Percentiles rank a stretch among this genome's conserved stretches.
phyloP scores from a whole-genome alignment of 2,113 vertebrate genomes.

The Plecturocebus donacophilus region DNA sequence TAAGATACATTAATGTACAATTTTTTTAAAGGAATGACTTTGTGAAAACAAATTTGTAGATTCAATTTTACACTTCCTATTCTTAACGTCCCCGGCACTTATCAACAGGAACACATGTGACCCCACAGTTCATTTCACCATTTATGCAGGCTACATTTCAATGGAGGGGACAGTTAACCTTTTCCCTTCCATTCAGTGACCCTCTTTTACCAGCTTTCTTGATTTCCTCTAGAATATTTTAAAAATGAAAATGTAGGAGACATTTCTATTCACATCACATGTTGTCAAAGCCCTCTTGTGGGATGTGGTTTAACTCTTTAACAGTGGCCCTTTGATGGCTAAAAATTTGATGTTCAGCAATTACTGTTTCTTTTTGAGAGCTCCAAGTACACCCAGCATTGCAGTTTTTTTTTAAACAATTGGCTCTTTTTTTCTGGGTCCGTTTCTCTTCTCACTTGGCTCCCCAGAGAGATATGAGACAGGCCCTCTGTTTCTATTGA shows the following conservation, averaged over 20 bases:
- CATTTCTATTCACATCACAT: conserved; percentile 56
- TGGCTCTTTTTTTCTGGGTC: conserved; percentile 58
- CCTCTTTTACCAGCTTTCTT: not conserved
- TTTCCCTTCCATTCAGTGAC: not conserved
- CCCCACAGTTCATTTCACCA: not conserved
- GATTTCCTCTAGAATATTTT: conserved; percentile 49
- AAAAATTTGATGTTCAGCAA: conserved; percentile 72
- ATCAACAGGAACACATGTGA: not conserved
- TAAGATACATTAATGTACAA: not conserved
- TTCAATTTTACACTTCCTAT: not conserved
- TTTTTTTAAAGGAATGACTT: not conserved
- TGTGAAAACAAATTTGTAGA: not conserved
- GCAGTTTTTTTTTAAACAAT: conserved; percentile 76
- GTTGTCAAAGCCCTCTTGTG: conserved; percentile 56
- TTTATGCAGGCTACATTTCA: not conserved
- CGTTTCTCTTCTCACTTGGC: conserved; percentile 57
- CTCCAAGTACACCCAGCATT: conserved; percentile 60
- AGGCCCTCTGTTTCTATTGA: conserved; percentile 70
- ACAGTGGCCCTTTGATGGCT: conserved; percentile 75
- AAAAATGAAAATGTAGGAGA: conserved; percentile 38
- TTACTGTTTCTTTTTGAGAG: conserved; percentile 66
- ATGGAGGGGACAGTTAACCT: not conserved
- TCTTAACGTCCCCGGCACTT: not conserved
- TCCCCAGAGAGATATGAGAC: conserved; percentile 63
- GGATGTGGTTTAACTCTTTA: conserved; percentile 55